Evolutionary conservation across 1,140 invertebrate species (phyloP).

Genomic region (Saxidomus purpurata): DNA sequence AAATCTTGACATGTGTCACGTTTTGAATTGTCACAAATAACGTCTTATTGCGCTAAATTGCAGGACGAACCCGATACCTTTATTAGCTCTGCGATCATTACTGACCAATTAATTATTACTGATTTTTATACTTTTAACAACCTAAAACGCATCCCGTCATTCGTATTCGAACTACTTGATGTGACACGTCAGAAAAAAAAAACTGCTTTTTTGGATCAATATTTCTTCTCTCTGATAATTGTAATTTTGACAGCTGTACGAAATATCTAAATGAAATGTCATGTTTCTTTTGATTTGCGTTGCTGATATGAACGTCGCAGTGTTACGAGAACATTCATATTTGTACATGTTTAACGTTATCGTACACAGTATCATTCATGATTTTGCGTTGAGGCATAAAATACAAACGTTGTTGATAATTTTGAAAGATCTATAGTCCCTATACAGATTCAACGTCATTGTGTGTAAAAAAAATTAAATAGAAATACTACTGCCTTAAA

Average conservation of each 20-base stretch:
- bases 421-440: not conserved
- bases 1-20: too few relatives aligned
- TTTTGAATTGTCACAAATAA: too few relatives aligned
- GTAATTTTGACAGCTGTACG: not conserved
- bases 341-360: not conserved
- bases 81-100: too few relatives aligned
- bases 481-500: too few relatives aligned
- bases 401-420: not conserved
- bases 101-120: too few relatives aligned
- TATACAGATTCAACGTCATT: not conserved
- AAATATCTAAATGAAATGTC: not conserved
- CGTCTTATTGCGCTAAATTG: too few relatives aligned
- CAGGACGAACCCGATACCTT: too few relatives aligned
- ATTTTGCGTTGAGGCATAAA: not conserved
- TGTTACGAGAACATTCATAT: not conserved
- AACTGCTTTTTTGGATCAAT: not conserved
- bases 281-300: not conserved
- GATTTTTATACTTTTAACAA: too few relatives aligned
- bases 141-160: too few relatives aligned
- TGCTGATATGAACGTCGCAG: not conserved
- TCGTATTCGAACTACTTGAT: too few relatives aligned
- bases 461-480: too few relatives aligned
- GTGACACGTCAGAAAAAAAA: too few relatives aligned
- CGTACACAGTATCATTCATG: not conserved
- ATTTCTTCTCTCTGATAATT: not conserved